Evolutionary conservation across 2,113 vertebrate genomes (phyloP), one percentile per base, ranked within the genome.

Genomic region (Egretta garzetta): DNA sequence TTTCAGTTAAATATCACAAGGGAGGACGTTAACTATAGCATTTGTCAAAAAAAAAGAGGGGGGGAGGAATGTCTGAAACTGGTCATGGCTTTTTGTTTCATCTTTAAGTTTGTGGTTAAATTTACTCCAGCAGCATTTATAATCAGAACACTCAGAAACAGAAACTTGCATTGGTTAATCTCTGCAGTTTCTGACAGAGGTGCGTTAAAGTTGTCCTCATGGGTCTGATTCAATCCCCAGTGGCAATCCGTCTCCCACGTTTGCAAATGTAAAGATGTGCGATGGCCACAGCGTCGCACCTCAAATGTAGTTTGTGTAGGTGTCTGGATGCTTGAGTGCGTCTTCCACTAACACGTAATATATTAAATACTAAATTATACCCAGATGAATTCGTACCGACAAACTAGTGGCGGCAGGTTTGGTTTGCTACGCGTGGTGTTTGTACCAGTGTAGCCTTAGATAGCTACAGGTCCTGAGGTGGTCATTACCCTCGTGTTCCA

Each of bases 341-440:
- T 67, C 85, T 83, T 86, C 77, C 47, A 75, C 53, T 73, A 81
- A 70, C 62, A 84, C 32, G 2, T 21, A 82, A 82, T 74, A 66
- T 93, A 76, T 39, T 27, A 85, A 58, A 72, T 55, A 20, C 74
- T 70, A 55, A 88, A 67, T 74, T 74, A 55, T 39, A 70, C 26
- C 32, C 55, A 50, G 55, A 77, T 47, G 47, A 58, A 83, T 90
- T 63, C 8, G 3, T 59, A 55, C 55, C 3, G 3, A 33, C 53
- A 73, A 72, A 81, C 83, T 37, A 70, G 80, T 86, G 93, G 89
- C 70, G 95, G 87, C 81, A 86, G 93, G 90, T 93, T 91, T 81
- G 70, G 60, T 91, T 94, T 94, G 73, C 90, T 80, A 4, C 20
- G 27, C 67, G 89, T 75, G 76, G 72, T 63, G 68, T 67, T 91